These are phyloP conservation scores for Cyclophora punctaria DNA, from an alignment of 2,888 invertebrate genomes.

Conservation along the genomic window DNA sequence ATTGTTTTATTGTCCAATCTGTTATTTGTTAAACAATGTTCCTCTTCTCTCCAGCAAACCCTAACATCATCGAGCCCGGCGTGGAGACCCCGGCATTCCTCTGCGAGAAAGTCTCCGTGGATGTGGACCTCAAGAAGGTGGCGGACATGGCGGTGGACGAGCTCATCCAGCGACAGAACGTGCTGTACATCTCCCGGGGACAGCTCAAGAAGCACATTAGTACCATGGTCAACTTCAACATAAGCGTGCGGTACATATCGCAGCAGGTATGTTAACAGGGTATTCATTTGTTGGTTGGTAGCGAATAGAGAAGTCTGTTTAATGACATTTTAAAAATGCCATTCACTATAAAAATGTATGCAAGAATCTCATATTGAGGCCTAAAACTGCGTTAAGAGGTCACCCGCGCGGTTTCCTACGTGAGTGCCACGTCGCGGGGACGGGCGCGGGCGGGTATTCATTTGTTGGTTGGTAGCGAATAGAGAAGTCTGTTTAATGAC, in stretches of 20 bases:
- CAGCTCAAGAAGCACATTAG: constrained; percentile 94
- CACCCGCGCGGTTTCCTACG: too few species aligned
- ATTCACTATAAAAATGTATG: too few species aligned
- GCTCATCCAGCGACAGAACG: constrained; percentile 86
- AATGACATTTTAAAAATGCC: not conserved
- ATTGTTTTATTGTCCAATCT: too few species aligned
- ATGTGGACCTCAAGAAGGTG: constrained; percentile 91
- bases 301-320: not conserved
- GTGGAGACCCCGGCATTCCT: constrained; percentile 91
- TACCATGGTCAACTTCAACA: constrained; percentile 91
- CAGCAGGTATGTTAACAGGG: constrained; percentile 82
- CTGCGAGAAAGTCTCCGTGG: constrained; percentile 92
- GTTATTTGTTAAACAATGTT: not conserved
- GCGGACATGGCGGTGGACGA: constrained; percentile 92
- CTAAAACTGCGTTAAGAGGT: too few species aligned
- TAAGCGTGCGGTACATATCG: constrained; percentile 91
- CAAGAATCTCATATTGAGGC: too few species aligned
- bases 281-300: too few species aligned
- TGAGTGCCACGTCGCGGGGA: too few species aligned
- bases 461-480: too few species aligned
- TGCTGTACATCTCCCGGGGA: constrained; percentile 89
- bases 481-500: not conserved
- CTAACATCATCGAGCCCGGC: constrained; percentile 65
- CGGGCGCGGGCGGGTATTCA: too few species aligned
- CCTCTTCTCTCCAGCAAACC: not conserved